Base-by-base conservation (phyloP, 1,140 invertebrate genomes). In the Drosophila parvula region DNA sequence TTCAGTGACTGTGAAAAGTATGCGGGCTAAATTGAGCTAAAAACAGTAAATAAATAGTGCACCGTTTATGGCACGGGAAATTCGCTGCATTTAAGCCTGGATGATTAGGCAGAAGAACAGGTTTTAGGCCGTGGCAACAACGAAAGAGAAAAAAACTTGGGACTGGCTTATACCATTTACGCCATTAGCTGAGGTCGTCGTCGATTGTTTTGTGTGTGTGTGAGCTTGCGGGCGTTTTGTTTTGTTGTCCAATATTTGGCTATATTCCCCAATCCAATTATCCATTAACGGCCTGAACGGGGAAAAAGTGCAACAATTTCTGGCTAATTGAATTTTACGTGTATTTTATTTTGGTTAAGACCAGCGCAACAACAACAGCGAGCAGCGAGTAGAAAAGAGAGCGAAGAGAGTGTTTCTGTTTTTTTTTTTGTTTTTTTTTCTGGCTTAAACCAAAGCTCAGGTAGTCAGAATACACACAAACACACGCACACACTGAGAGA, bases 131-230 rank as follows among this genome's bases (percentile, higher is more conserved):
- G 47, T 77, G 74, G 74, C 62, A 77, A 77, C 55, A 50, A 71
- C 51, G 47, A 69, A 45, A 36, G 44, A 65, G 63, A 83, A 88
- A 79, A 81, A 89, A 84, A 82, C 83, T 76, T 83, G 84, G 74
- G 79, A 86, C 78, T 88, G 84, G 81, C 84, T 88, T 89, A 88
- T 88, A 88, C 84, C 83, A 89, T 89, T 88, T 88, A 88, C 83
- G 84, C 80, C 81, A 73, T 50, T 59, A 81, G 63, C 81, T 81
- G 84, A 89, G 85, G 85, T 89, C 47, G 47, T 27, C 32, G 50
- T 53, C 84, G 78, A 89, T 83, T 89, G 84, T 89, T 89, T 73
- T 82, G 36, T 63, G 28, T 61, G 78, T 81, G 61, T 79, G 34
- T 41, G 22, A 11, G 48, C 62, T 58, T 36, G 57, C 51, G 53